phyloP scores from a whole-genome alignment of 2,113 vertebrate species.

The Chionis minor region DNA sequence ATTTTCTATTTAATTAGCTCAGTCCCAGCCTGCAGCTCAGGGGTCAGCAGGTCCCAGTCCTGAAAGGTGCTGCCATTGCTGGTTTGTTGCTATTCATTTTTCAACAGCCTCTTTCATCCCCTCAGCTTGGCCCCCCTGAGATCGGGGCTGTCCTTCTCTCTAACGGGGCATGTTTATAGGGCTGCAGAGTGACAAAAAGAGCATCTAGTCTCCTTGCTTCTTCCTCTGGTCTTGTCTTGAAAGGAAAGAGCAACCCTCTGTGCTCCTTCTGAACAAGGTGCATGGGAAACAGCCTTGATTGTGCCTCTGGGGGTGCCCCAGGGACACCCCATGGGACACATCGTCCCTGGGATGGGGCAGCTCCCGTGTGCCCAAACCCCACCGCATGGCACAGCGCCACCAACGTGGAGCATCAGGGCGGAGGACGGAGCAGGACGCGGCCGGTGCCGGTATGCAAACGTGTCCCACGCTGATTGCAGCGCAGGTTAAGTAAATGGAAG shows the following conservation, averaged over 20 bases:
- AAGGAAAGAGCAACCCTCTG: neutral
- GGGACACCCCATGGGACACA: neutral
- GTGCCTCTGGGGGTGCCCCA: neutral
- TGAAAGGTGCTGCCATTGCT: neutral
- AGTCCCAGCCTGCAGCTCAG: neutral
- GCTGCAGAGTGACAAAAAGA: neutral
- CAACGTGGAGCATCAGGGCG: neutral
- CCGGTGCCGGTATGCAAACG: fast-evolving
- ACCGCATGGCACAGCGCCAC: fast-evolving
- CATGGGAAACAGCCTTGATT: neutral
- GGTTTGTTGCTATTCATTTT: neutral
- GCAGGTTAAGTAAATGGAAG: neutral
- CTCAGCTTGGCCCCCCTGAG: fast-evolving
- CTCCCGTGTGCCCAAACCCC: neutral
- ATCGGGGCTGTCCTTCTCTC: neutral
- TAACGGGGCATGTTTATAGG: neutral
- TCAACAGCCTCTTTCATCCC: neutral
- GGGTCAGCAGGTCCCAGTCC: neutral
- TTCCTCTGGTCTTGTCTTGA: neutral
- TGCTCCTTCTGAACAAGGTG: fast-evolving
- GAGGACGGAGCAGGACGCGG: neutral
- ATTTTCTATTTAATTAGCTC: neutral
- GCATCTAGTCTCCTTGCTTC: neutral
- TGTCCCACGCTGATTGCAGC: neutral
- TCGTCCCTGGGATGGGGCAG: neutral